Evolutionary conservation across 2,113 vertebrate genomes (phyloP).

Genomic region (Phodopus roborovskii): DNA sequence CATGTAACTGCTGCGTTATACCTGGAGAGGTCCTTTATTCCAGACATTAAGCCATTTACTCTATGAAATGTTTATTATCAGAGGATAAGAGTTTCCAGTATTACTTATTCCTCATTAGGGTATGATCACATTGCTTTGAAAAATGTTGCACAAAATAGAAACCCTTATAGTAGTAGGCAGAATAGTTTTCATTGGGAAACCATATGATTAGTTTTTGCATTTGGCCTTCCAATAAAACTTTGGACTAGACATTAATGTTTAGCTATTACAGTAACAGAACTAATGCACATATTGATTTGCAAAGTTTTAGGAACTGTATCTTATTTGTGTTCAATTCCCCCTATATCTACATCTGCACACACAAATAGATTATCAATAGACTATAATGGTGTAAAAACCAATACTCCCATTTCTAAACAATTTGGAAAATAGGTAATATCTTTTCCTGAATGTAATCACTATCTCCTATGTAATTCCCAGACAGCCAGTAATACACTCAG

Average conservation of each 20-base stretch:
- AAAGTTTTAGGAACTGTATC: conserved; percentile 53
- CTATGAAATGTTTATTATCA: conserved; percentile 57
- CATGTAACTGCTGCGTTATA: background rate
- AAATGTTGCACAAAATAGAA: conserved; percentile 50
- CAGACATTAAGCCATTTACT: background rate
- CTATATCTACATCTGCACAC: background rate
- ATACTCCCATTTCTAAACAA: background rate
- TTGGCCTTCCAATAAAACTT: conserved; percentile 57
- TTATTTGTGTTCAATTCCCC: background rate
- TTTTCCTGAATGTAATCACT: background rate
- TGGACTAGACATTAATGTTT: conserved; percentile 61
- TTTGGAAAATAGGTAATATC: background rate
- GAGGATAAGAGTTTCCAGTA: conserved; percentile 2
- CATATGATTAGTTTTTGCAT: conserved; percentile 18
- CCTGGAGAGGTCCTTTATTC: conserved; percentile 4
- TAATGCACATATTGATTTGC: conserved; percentile 67
- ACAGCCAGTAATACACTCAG: background rate
- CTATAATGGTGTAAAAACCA: background rate
- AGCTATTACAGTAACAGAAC: conserved; percentile 64
- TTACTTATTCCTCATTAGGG: conserved; percentile 60
- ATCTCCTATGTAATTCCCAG: background rate
- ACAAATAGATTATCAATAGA: conserved; percentile 1
- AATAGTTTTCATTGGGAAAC: conserved; percentile 57
- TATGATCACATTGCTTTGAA: conserved; percentile 53
- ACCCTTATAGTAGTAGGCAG: conserved; percentile 17